Conservation (phyloP, 2,888 invertebrate species). For the Drosophila birchii region DNA sequence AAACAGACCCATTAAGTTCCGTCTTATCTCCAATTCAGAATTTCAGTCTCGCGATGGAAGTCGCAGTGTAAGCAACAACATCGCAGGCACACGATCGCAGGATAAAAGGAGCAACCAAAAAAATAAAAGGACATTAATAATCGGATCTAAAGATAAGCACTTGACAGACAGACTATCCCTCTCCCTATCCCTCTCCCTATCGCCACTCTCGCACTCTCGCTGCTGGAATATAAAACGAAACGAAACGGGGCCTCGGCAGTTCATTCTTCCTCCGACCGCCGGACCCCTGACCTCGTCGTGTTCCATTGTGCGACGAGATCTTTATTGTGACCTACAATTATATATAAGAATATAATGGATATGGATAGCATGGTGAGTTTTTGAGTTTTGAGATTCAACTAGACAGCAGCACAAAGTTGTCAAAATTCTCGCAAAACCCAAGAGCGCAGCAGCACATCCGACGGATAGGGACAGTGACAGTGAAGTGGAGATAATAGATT, state of each 20-base stretch:
- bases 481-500: slow-evolving; percentile 12
- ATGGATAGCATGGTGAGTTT: neutral
- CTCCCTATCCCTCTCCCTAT: neutral
- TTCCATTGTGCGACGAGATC: neutral
- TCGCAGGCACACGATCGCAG: neutral
- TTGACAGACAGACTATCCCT: neutral
- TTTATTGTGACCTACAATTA: neutral
- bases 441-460: neutral
- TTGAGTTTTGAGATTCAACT: neutral
- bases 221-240: neutral
- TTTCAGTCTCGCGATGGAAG: slow-evolving; percentile 1
- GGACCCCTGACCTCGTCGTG: too few species aligned
- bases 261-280: neutral
- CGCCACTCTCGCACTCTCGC: neutral
- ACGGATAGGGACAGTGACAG: slow-evolving; percentile 2
- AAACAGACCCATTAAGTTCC: slow-evolving; percentile 1
- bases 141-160: neutral
- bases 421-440: neutral
- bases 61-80: neutral
- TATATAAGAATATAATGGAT: neutral
- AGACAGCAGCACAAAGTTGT: neutral
- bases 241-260: neutral
- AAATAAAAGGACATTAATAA: neutral
- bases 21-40: neutral
- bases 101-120: neutral